Base-by-base conservation (phyloP, 1,140 invertebrate genomes). In the Diorhabda sublineata region DNA sequence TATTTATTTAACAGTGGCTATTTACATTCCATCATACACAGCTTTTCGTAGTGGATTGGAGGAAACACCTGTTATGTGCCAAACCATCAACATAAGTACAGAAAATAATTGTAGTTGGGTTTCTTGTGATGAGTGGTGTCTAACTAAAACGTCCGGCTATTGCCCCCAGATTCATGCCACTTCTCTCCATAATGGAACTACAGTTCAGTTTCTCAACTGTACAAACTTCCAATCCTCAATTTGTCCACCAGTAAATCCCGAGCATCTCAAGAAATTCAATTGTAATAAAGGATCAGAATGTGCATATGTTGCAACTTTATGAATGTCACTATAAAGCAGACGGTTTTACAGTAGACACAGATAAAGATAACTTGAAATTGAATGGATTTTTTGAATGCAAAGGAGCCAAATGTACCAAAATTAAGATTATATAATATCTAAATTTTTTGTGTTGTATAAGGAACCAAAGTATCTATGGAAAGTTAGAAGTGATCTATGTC, bases 121-220 rank as follows among this genome's bases (percentile, higher is more conserved):
- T 63, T 93, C 92, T 42, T 96, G 94, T 76, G 91, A 92, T 0
- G 94, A 96, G 79, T 96, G 94, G 94, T 96, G 93, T 69, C 83
- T 96, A 45, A 94, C 92, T 70, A 95, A 95, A 77, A 92, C 92
- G 0, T 92, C 91, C 0, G 92, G 92, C 1, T 89, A 90, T 58
- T 95, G 93, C 82, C 89, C 92, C 4, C 92, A 95, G 77, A 94
- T 96, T 71, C 91, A 92, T 79, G 93, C 95, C 0, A 93, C 91
- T 76, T 85, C 93, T 0, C 85, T 93, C 45, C 86, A 86, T 70
- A 95, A 95, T 75, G 94, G 93, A 5, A 90, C 91, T 0, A 89
- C 87, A 43, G 83, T 94, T 44, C 78, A 90, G 3, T 84, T 95
- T 42, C 87, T 89, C 47, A 91, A 93, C 75, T 95, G 92, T 80